Percentiles rank a stretch among this genome's conserved stretches.
Conservation (phyloP, 2,113 vertebrate genomes). For the Calyptomena viridis region DNA sequence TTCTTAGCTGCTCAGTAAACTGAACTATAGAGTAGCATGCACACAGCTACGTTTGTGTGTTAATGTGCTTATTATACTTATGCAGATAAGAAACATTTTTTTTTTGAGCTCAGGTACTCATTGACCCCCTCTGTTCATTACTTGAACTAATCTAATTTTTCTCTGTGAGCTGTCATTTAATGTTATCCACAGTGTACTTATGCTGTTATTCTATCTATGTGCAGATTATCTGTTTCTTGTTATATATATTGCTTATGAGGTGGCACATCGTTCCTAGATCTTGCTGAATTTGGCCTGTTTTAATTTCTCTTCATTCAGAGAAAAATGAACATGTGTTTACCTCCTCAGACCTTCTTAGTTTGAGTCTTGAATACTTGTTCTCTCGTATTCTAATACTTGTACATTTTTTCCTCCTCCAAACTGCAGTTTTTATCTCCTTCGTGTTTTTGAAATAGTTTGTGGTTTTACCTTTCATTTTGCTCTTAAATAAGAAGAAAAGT, state of each 20-base stretch:
- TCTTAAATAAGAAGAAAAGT: background rate
- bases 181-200: background rate
- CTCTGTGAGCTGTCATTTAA: background rate
- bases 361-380: background rate
- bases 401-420: rapidly evolving
- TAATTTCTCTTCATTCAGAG: background rate
- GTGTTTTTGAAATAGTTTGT: background rate
- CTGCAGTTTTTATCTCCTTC: background rate
- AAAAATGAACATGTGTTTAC: background rate
- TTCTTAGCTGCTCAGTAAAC: background rate
- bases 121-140: background rate
- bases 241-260: background rate
- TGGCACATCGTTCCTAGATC: background rate
- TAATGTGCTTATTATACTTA: background rate
- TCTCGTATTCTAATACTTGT: background rate
- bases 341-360: background rate
- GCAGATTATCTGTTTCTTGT: background rate
- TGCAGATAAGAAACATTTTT: background rate
- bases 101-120: background rate
- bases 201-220: background rate
- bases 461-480: background rate
- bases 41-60: background rate
- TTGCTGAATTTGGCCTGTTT: background rate
- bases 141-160: constrained; percentile 4
- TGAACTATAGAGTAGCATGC: background rate